Evolutionary conservation across 2,888 invertebrate genomes (phyloP), one percentile per base, ranked within the genome.

Genomic region (Lycia hirtaria): DNA sequence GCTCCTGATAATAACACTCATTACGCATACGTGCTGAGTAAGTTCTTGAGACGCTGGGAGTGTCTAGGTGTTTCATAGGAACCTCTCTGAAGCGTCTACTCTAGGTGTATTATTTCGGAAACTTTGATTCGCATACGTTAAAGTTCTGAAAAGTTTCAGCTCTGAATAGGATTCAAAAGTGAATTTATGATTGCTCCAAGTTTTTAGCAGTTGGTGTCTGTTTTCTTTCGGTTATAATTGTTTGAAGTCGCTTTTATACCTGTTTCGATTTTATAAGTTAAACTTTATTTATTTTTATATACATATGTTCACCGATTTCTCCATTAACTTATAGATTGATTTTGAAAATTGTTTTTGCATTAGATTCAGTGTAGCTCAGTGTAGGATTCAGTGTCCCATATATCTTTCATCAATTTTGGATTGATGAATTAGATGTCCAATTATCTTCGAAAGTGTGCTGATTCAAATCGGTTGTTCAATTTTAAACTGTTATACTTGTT

Each of bases 31-130:
- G 26, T n/a, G 26, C 41, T 22, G 20, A 35, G 33, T 32, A 56
- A 50, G 44, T 56, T 45, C 9, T n/a, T 7, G 19, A 60, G 52
- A 56, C 6, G 30, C 30, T 19, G 24, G 10, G 26, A 47, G 35
- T 22, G 7, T 35, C 35, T 47, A 33, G 35, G 17, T 47, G 47
- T 35, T 47, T 40, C 26, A 15, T 26, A 15, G 2, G 41, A 28
- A 28, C 17, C 26, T 41, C 37, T 22, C 17, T 24, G 10, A 35
- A 35, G 15, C 47, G 24, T 47, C 47, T 33, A 60, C 62, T 58
- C 63, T 54, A 57, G 62, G n/a, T n/a, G 61, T 65, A 64, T 60
- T 65, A 65, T 65, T 65, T 41, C 56, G 43, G 47, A 62, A 56
- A 56, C 40, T 56, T 56, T 56, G 56, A 64, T 57, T 60, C 57